Evolutionary conservation across 53 echinoderm and acorn worm species (phyloP), one percentile per base, ranked within the genome.

Genomic region (Echinometra lucunter): DNA sequence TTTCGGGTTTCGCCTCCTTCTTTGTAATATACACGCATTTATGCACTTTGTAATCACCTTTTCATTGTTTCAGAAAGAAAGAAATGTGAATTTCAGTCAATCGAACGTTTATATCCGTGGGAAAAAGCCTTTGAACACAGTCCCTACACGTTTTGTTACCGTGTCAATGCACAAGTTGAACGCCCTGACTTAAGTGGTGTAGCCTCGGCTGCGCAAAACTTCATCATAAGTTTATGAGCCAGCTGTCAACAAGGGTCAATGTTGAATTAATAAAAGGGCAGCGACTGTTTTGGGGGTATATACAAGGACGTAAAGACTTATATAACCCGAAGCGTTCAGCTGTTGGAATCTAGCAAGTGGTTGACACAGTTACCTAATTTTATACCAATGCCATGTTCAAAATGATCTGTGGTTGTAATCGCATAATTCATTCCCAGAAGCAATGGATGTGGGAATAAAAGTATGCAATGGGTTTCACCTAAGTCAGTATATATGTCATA

Each of bases 371-470:
- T 23, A 81, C 85, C 85, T 47, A 49, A 28, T 85, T 30, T 10
- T 85, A 74, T 37, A 81, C 23, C 53, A 85, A 85, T 85, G 85
- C 30, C 85, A 85, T 85, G 85, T 85, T 85, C 85, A 85, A 30
- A 53, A 85, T 28, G 49, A 85, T 30, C 11, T n/a, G 11, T 47
- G n/a, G n/a, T 53, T 49, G n/a, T 9, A 27, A 47, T 85, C 37
- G 13, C 4, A 35, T 8, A 15, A 74, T 11, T n/a, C n/a, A 85
- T n/a, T 49, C 44, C 44, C 44, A 81, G 44, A 81, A 44, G 44
- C 42, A 11, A 19, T 44, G 81, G 17, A 25, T 63, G 21, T 21
- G 42, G 42, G 18, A 80, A 80, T 42, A 21, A 23, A 28, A 42
- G 81, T 15, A 28, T 37, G 74, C 34, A 74, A 74, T 74, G 30